Percentiles rank a stretch among this genome's conserved stretches.
Evolutionary conservation across 2,888 invertebrate genomes (phyloP).

Genomic region (Hermaeophaga mercurialis): DNA sequence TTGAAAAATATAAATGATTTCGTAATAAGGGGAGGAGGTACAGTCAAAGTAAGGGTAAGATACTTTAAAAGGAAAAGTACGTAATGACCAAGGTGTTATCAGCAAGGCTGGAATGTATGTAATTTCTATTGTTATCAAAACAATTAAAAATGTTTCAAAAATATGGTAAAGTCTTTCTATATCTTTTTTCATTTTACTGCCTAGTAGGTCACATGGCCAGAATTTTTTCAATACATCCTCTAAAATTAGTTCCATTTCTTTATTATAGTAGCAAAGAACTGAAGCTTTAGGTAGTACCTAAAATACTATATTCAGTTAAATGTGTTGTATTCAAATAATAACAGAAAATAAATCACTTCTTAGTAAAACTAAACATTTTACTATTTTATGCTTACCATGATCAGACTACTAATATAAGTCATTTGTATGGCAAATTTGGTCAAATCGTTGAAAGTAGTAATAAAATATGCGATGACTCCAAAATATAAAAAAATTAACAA

Average conservation of each 20-base stretch:
- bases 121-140: not conserved
- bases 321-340: too few species aligned
- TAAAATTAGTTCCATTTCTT: not conserved
- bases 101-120: not conserved
- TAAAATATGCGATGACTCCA: not conserved
- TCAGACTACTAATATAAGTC: not conserved
- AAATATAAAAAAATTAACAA: not conserved
- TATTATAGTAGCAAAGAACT: not conserved
- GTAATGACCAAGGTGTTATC: not conserved
- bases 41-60: not conserved
- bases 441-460: not conserved
- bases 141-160: not conserved
- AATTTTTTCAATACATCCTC: slow-evolving; percentile 5
- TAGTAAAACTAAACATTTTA: not conserved
- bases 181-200: slow-evolving; percentile 5
- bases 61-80: slow-evolving; percentile 2
- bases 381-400: not conserved
- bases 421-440: not conserved
- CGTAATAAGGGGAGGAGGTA: not conserved
- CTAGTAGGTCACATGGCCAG: slow-evolving; percentile 15
- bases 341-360: not conserved
- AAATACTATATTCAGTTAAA: too few species aligned
- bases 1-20: slow-evolving; percentile 3
- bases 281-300: not conserved
- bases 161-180: not conserved